Base-by-base conservation (phyloP, 2,113 vertebrate genomes). In the Ibidorhyncha struthersii region DNA sequence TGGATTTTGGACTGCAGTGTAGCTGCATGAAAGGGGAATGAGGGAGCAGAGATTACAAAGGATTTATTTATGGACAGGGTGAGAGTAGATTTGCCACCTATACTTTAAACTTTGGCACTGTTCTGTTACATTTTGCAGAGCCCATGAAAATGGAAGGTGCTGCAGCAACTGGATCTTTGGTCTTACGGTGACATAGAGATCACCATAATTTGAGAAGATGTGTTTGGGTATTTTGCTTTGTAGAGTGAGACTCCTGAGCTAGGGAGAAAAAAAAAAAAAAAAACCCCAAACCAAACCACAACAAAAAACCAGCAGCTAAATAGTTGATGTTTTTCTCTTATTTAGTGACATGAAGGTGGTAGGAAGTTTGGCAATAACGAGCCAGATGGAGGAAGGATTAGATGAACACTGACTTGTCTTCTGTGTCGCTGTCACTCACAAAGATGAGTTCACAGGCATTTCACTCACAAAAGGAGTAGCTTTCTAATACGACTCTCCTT, bases 401-500 rank as follows among this genome's bases (percentile, higher is more conserved):
- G 34, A 55, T 36, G 58, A 79, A 36, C 16, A 40, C n/a, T 58
- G 38, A 53, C 23, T 58, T 66, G 14, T 32, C 56, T 82, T 58
- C 61, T 63, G 40, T 73, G 43, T 47, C 1, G 0, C n/a, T 84
- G 81, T 59, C 78, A 45, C 66, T 94, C 27, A 62, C 66, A 66
- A 72, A 61, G 74, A 71, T 11, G 5, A 87, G 14, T 73, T 95
- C 38, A n/a, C 40, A 65, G 49, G 53, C 71, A 53, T 90, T 94
- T 92, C 53, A 13, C 47, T 69, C 47, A 41, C 66, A 85, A 77
- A 74, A 92, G 65, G 36, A 92, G 65, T 26, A 87, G 6, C 52
- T 86, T 96, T 94, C 70, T 72, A 36, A 67, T 18, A 82, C 76
- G 90, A 93, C 74, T 63, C 56, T 96, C 53, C 53, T 81, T 47